Evolutionary conservation across 2,797 vertebrate genomes (phyloP), one percentile per base, ranked within the genome.

Genomic region (Gymnocypris eckloni): DNA sequence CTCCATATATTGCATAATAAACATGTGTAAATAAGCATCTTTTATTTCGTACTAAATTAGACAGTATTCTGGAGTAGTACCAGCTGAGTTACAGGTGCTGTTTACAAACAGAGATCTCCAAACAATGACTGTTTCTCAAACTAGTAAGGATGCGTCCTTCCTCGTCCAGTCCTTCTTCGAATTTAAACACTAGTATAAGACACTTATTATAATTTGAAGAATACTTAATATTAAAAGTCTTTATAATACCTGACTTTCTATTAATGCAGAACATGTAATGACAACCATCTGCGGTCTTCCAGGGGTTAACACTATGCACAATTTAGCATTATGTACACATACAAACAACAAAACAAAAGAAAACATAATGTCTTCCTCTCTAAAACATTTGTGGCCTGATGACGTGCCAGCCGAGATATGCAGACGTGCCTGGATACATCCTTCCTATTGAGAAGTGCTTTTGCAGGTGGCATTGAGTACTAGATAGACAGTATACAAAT

Each of bases 401-500:
- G 64, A 66, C 2, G 1, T 66, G 6, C 64, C 6, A 15, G n/a
- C n/a, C n/a, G n/a, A 25, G n/a, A 28, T 16, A 33, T 66, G 64
- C 5, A 67, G 28, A 16, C 28, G 37, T 37, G 33, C 64, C 15
- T 18, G 64, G 28, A 67, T 33, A 67, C 64, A 67, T 67, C 64
- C 64, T 67, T 67, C 64, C 28, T 37, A 37, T 8, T 37, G 28
- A 67, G 64, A 37, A 37, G 64, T 56, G 25, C 73, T 70, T 78
- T 64, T 84, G 86, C 43, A 80, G 69, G 28, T 86, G 79, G 72
- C 76, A 83, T 72, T 41, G 66, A 82, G 72, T 56, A 10, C 28
- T 16, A 13, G n/a, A 66, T 48, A 12, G 45, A n/a, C 28, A 25
- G 13, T 61, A 7, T 45, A 33, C 9, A 4, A 39, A 71, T 43